A percentile compares a stretch with the other conserved stretches of the same genome.
phyloP scores from a whole-genome alignment of 2,888 invertebrate genomes.

The Epistrophella euchroma region DNA sequence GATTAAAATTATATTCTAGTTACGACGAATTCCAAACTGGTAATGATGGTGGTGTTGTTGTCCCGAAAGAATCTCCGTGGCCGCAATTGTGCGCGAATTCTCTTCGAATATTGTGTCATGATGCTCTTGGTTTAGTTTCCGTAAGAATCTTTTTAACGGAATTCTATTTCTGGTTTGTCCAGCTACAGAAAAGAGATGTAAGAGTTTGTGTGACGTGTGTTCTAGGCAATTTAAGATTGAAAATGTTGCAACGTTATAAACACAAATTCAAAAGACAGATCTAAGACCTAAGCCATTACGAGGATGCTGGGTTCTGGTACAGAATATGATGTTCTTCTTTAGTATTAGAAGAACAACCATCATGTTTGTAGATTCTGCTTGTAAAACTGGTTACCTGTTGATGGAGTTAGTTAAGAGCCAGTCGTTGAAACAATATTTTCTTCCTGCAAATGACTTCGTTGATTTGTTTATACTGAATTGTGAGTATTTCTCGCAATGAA shows the following conservation, averaged over 20 bases:
- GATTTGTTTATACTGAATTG: background rate
- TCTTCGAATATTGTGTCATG: slow-evolving; percentile 68
- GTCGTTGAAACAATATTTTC: slow-evolving; percentile 25
- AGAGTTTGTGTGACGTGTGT: slow-evolving; percentile 34
- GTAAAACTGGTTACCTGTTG: slow-evolving; percentile 31
- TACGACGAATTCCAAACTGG: slow-evolving; percentile 37
- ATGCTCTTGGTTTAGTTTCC: slow-evolving; percentile 65
- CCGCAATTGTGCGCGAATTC: slow-evolving; percentile 54
- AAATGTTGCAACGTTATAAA: background rate
- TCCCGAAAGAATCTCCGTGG: slow-evolving; percentile 56
- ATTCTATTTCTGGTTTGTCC: slow-evolving; percentile 68
- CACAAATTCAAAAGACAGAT: slow-evolving; percentile 12
- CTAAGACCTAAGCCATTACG: slow-evolving; percentile 1
- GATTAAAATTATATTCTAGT: background rate
- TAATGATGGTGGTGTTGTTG: slow-evolving; percentile 10
- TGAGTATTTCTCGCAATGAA: slow-evolving; percentile 9
- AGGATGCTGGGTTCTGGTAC: background rate
- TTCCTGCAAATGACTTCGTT: slow-evolving; percentile 2
- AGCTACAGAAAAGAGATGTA: slow-evolving; percentile 3
- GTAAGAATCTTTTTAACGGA: slow-evolving; percentile 72
- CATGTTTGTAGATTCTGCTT: background rate
- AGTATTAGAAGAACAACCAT: background rate
- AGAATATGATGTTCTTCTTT: background rate
- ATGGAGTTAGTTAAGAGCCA: slow-evolving; percentile 4
- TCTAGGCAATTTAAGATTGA: slow-evolving; percentile 41